Percentiles rank a stretch among this genome's conserved stretches.
Evolutionary conservation across 1,140 invertebrate genomes (phyloP).

Genomic region (Luehdorfia chinensis): DNA sequence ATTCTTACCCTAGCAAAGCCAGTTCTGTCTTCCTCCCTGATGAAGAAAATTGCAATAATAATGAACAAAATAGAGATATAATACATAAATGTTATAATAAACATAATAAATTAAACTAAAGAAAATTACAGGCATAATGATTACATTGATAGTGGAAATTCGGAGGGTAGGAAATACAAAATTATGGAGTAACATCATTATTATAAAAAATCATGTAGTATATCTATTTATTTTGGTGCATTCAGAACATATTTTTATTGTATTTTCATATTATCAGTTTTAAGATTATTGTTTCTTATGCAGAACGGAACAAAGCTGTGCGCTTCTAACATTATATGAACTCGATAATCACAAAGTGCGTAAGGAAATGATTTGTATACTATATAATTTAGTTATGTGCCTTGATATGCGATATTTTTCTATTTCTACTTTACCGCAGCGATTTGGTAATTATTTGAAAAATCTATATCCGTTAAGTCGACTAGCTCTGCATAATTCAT

Average conservation of each 20-base stretch:
- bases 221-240: constrained; percentile 27
- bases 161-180: neutral
- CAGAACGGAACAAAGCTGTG: constrained; percentile 4
- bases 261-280: constrained; percentile 10
- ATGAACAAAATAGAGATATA: constrained; percentile 41
- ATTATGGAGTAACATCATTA: neutral
- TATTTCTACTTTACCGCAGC: constrained; percentile 58
- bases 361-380: constrained; percentile 37
- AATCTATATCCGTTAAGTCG: constrained; percentile 53
- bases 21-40: constrained; percentile 76
- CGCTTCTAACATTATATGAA: neutral
- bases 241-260: constrained; percentile 48
- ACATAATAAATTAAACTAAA: constrained; percentile 27
- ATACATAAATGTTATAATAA: constrained; percentile 31
- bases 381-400: constrained; percentile 38
- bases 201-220: neutral
- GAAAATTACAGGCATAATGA: neutral
- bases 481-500: constrained; percentile 56
- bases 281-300: constrained; percentile 1
- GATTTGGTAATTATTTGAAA: constrained; percentile 50
- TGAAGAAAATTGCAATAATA: constrained; percentile 70
- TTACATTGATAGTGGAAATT: neutral
- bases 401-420: constrained; percentile 19
- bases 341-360: constrained; percentile 29
- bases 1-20: constrained; percentile 75